Percentiles rank a stretch among this genome's conserved stretches.
phyloP scores from a whole-genome alignment of 2,113 vertebrate species.

The Alaudala cheleensis region DNA sequence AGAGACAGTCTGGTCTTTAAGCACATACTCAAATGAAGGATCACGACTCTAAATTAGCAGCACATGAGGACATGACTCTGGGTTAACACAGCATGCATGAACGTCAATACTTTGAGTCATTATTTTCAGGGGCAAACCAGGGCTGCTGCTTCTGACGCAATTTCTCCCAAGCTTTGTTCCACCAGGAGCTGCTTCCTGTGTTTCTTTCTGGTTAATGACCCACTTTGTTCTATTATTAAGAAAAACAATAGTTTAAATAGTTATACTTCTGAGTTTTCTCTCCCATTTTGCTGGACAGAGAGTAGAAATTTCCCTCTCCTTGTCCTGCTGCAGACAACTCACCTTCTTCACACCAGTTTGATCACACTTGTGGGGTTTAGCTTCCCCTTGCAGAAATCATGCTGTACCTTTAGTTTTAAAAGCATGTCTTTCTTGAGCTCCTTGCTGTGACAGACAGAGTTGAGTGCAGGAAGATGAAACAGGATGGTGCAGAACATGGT shows the following conservation, averaged over 20 bases:
- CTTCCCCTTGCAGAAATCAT: background rate
- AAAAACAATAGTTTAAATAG: background rate
- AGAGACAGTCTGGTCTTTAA: background rate
- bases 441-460: background rate
- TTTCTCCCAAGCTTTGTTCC: background rate
- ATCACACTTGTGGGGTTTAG: background rate
- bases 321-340: background rate
- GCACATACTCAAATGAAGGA: background rate
- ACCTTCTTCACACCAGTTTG: background rate
- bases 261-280: background rate
- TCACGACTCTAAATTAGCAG: constrained; percentile 4
- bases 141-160: background rate
- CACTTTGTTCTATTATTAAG: background rate
- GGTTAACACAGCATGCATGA: background rate
- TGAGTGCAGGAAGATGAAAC: background rate
- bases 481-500: background rate
- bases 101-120: constrained; percentile 1
- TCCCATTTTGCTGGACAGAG: background rate
- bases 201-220: constrained; percentile 10
- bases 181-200: background rate
- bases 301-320: background rate
- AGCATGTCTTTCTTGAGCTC: background rate
- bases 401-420: background rate
- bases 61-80: background rate
- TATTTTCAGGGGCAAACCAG: background rate